Conservation (phyloP, 2,797 vertebrate species). For the Crenichthys baileyi region DNA sequence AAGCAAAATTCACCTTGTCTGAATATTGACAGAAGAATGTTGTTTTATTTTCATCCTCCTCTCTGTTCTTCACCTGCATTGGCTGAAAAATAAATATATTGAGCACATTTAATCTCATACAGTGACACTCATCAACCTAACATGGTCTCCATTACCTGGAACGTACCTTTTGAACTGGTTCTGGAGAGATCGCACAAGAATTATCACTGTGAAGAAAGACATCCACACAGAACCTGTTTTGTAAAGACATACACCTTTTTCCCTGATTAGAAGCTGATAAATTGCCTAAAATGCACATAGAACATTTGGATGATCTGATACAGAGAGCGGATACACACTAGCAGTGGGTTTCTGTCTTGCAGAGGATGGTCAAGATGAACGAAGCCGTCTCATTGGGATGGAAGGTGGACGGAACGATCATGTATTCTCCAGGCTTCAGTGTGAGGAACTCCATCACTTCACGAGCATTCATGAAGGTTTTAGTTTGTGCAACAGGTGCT, state of each 20-base stretch:
- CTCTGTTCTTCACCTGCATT: neutral
- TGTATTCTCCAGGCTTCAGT: slow-evolving; percentile 72
- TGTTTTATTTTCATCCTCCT: slow-evolving; percentile 22
- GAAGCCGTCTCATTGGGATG: slow-evolving; percentile 51
- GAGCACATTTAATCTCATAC: neutral
- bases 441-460: slow-evolving; percentile 62
- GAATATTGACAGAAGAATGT: slow-evolving; percentile 59
- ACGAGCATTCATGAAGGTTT: slow-evolving; percentile 48
- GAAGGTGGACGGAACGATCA: slow-evolving; percentile 74
- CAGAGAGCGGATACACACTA: slow-evolving; percentile 51
- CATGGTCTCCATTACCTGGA: neutral
- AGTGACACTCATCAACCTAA: neutral
- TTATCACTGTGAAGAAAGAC: slow-evolving; percentile 53
- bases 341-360: slow-evolving; percentile 57
- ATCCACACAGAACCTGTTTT: neutral
- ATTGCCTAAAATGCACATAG: neutral
- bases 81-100: slow-evolving; percentile 10
- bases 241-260: neutral
- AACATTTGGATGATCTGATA: neutral
- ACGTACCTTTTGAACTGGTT: slow-evolving; percentile 33
- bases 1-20: slow-evolving; percentile 61
- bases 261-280: neutral
- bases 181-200: slow-evolving; percentile 13
- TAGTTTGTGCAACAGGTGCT: slow-evolving; percentile 34
- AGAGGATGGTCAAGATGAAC: slow-evolving; percentile 72